Percentiles rank a stretch among this genome's conserved stretches.
Conservation (phyloP, 2,113 vertebrate genomes). For the Colistium nudipinnis region DNA sequence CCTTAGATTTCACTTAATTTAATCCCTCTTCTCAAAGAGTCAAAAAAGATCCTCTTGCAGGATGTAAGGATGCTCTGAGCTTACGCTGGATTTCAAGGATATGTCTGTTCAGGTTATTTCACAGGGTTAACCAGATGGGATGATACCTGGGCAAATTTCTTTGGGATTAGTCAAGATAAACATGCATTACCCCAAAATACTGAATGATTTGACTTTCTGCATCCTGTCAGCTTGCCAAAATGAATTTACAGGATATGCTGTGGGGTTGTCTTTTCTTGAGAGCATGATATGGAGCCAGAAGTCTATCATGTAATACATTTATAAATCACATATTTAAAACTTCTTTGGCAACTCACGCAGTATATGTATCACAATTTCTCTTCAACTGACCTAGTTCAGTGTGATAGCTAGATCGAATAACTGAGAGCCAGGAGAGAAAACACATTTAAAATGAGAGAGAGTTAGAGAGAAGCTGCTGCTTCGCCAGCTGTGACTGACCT, state of each 20-base stretch:
- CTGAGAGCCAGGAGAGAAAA: background rate
- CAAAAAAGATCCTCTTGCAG: constrained; percentile 21
- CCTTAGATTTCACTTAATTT: constrained; percentile 12
- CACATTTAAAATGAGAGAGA: background rate
- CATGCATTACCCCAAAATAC: background rate
- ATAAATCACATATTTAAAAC: too few relatives aligned
- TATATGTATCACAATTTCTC: background rate
- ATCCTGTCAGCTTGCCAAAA: background rate
- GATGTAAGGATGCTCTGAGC: constrained; percentile 9
- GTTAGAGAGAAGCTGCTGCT: background rate
- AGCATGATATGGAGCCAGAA: background rate
- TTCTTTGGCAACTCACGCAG: background rate
- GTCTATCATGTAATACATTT: background rate
- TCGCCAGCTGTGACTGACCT: constrained; percentile 77
- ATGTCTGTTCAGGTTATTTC: constrained; percentile 9
- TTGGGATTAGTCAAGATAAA: too few relatives aligned
- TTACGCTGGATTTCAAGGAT: constrained; percentile 15
- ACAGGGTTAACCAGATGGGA: constrained; percentile 7
- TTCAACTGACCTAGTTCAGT: background rate
- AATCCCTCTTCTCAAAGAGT: background rate
- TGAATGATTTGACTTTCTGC: background rate
- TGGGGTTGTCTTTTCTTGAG: background rate
- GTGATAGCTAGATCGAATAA: background rate
- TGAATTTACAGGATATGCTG: background rate
- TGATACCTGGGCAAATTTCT: background rate